A percentile compares a stretch with the other conserved stretches of the same genome.
phyloP scores from a whole-genome alignment of 92 coral and sea anemone species.

The Heteractis magnifica region DNA sequence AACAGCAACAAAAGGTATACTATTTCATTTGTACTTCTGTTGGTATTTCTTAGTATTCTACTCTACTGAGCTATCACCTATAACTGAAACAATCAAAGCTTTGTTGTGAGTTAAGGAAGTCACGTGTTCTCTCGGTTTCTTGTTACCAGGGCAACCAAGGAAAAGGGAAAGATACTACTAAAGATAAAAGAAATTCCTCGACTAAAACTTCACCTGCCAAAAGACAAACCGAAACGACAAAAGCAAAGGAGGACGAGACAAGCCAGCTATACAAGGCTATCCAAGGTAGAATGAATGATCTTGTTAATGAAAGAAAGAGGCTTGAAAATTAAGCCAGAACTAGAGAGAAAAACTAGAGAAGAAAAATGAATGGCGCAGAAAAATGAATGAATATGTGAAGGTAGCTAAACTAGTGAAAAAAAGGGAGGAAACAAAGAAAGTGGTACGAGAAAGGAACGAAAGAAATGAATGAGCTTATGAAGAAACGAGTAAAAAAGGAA shows the following conservation, averaged over 20 bases:
- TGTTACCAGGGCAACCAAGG: conserved; percentile 1
- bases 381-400: too few species aligned
- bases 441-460: not conserved
- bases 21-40: not conserved
- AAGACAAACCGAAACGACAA: conserved; percentile 21
- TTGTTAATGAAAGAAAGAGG: too few species aligned
- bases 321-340: too few species aligned
- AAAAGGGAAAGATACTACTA: conserved; percentile 37
- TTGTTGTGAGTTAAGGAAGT: not conserved
- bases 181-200: conserved; percentile 8
- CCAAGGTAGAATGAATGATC: conserved; percentile 32
- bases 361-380: too few species aligned
- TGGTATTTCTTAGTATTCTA: not conserved
- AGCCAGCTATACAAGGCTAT: conserved; percentile 55
- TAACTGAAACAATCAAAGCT: not conserved
- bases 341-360: too few species aligned
- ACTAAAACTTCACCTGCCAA: conserved; percentile 14
- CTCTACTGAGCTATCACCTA: not conserved
- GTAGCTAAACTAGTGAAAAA: too few species aligned
- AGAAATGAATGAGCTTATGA: not conserved
- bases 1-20: conserved; percentile 18
- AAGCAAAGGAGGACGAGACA: conserved; percentile 38
- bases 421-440: too few species aligned
- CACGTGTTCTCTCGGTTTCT: not conserved
- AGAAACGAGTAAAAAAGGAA: not conserved